These are phyloP conservation scores for Oryzias melastigma DNA, from an alignment of 2,113 vertebrate species.

Conservation along the genomic window DNA sequence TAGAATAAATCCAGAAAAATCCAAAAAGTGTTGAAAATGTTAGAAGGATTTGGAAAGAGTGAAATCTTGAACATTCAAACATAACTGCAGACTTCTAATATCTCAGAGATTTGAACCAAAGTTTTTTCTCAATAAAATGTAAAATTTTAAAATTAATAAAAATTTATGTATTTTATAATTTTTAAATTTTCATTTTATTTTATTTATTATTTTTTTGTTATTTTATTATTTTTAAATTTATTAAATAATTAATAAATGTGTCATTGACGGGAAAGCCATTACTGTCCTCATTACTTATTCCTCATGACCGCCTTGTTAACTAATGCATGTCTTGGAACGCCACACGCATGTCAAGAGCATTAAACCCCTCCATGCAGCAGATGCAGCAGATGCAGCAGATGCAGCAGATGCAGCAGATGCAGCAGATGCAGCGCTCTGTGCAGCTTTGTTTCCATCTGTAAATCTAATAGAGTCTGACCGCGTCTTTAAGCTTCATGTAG, in stretches of 20 bases:
- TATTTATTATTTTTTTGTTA: no score
- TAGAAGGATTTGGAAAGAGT: no score
- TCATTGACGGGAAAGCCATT: neutral
- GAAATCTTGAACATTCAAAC: no score
- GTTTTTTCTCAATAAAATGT: neutral
- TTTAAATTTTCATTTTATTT: no score
- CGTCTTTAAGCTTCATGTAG: conserved; percentile 50
- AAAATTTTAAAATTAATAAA: no score
- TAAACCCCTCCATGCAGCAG: neutral
- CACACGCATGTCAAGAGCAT: neutral
- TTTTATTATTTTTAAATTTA: no score
- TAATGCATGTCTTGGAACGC: neutral
- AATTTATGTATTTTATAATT: no score
- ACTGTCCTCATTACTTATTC: neutral
- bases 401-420: no score
- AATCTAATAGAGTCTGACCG: conserved; percentile 36
- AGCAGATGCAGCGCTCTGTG: no score
- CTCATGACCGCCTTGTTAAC: neutral
- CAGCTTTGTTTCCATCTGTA: conserved; percentile 14
- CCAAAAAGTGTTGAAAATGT: neutral
- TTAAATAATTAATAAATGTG: no score
- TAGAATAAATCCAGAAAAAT: neutral
- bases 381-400: conserved; percentile 2
- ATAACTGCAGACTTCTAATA: no score
- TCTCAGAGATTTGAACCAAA: neutral